Evolutionary conservation across 2,888 invertebrate genomes (phyloP), one percentile per base, ranked within the genome.

Genomic region (Nomada ruficornis): DNA sequence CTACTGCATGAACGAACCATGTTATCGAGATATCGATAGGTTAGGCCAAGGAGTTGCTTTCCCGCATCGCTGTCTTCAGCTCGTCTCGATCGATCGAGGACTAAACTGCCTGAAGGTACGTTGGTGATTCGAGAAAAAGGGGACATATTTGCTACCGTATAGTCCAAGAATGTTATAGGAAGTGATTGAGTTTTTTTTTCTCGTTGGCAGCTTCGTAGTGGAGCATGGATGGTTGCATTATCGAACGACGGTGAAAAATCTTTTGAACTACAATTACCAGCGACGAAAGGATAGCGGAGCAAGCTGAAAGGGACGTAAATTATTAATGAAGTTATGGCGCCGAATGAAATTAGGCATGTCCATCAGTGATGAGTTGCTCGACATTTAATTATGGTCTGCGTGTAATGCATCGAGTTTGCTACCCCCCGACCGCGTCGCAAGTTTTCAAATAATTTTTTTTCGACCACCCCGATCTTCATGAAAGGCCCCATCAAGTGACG

Each of bases 341-440:
- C 69, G 68, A 86, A 86, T 85, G 76, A 77, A 80, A 84, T 87
- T 86, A 85, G 72, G 77, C 73, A 69, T 82, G 80, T 75, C 87
- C 83, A 86, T 86, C 85, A 69, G 80, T 72, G 82, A 85, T 70
- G 77, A 77, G 85, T 86, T 85, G 82, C 82, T 79, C 85, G 82
- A 82, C 86, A 86, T 87, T 85, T 83, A 85, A 87, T 86, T 87
- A 86, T 80, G 87, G 85, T 80, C 68, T 77, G 77, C 68, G 76
- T 80, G 76, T 80, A 87, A 78, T 87, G 82, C 74, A 85, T 78
- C 76, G 82, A 80, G 80, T 83, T 80, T 75, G 73, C 68, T 20
- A 75, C 18, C 20, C 42, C 15, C 42, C 47, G 11, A 44, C 63
- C 63, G 55, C 65, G 73, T 57, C 52, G 23, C 29, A 72, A 62